A percentile compares a stretch with the other conserved stretches of the same genome.
Conservation (phyloP, 2,113 vertebrate genomes). For the Cervus canadensis region DNA sequence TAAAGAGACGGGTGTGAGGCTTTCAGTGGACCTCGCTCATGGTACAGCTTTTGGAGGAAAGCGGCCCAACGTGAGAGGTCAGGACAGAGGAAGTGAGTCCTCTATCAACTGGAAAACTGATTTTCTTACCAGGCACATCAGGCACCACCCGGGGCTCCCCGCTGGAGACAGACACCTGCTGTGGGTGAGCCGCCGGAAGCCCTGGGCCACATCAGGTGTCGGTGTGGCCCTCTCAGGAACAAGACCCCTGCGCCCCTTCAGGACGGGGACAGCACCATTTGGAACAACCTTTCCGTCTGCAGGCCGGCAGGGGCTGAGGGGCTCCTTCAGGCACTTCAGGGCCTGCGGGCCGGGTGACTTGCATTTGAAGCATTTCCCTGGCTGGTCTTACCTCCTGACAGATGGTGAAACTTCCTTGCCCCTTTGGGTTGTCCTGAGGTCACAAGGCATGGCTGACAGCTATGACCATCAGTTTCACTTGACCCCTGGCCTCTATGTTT, state of each 20-base stretch:
- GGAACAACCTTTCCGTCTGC: background rate
- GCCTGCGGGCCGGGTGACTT: rapidly evolving
- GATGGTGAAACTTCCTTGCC: background rate
- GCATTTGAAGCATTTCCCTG: background rate
- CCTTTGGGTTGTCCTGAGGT: background rate
- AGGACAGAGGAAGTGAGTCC: background rate
- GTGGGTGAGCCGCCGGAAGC: background rate
- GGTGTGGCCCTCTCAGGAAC: background rate
- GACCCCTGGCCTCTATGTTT: background rate
- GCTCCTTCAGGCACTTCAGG: background rate
- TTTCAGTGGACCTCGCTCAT: background rate
- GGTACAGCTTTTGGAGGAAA: background rate
- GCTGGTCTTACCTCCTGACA: background rate
- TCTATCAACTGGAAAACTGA: background rate
- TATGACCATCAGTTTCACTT: background rate
- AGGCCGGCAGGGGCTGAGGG: background rate
- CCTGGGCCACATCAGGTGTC: background rate
- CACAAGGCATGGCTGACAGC: background rate
- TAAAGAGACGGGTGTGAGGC: background rate
- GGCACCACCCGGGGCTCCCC: background rate
- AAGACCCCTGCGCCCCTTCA: background rate
- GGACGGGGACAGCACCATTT: rapidly evolving
- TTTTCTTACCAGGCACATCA: background rate
- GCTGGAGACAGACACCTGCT: background rate
- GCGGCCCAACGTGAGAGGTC: background rate